Evolutionary conservation across 2,888 invertebrate species (phyloP), one percentile per base, ranked within the genome.

Genomic region (Taenaris catops): DNA sequence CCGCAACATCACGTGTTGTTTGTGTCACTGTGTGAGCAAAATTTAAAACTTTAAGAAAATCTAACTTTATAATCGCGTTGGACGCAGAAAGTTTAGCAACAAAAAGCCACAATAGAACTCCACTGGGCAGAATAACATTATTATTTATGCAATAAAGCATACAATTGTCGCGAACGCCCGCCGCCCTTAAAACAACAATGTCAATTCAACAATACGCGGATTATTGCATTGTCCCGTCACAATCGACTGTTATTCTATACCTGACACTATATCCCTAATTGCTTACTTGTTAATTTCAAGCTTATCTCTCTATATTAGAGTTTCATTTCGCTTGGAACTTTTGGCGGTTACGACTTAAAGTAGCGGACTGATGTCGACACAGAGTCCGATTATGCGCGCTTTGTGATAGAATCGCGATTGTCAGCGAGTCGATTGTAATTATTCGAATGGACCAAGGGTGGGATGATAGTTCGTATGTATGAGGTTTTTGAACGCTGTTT

Each of bases 181-280:
- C 76, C 83, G 72, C 79, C 83, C 84, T 86, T 87, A 84, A 84
- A 86, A 84, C 87, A 87, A 86, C 87, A 87, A 87, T 87, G 87
- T 80, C 73, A 71, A 71, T 58, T 73, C 75, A 72, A 87, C 87
- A 87, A 87, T 87, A 67, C 78, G 53, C 72, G 79, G 87, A 87
- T 87, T 87, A 87, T 86, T 87, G 84, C 86, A 87, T 87, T 87
- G 87, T 87, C 70, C 68, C 61, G 67, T 69, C 71, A 84, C 81
- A 86, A 80, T 81, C 79, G 74, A 55, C 61, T 62, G 62, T 66
- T 67, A 64, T 61, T 66, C 61, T 54, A 55, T 51, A 49, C 58
- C 62, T 65, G 59, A 61, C 67, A 63, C 73, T 76, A 78, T 64
- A 53, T 55, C 38, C 17, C 2, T 1, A 8, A 1, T 16, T 11